Evolutionary conservation across 2,888 invertebrate species (phyloP).

Genomic region (Rhodophaea formosa): DNA sequence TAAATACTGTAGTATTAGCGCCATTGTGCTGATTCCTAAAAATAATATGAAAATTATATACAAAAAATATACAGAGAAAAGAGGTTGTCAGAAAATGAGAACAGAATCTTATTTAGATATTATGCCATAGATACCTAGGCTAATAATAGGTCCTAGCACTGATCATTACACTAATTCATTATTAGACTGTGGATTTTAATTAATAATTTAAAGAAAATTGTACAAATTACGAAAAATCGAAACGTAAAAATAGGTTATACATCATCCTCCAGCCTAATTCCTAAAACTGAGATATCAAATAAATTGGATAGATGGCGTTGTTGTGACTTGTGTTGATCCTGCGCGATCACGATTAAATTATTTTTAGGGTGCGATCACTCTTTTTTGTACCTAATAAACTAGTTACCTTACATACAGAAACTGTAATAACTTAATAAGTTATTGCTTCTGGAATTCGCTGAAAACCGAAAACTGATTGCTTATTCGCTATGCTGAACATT

Average conservation of each 20-base stretch:
- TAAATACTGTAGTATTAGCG: slow-evolving; percentile 90
- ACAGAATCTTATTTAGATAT: slow-evolving; percentile 9
- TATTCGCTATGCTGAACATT: too few relatives aligned
- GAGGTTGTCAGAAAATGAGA: slow-evolving; percentile 5
- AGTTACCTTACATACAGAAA: too few relatives aligned
- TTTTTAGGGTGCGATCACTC: too few relatives aligned
- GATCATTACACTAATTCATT: slow-evolving; percentile 4
- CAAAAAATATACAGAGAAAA: slow-evolving; percentile 25
- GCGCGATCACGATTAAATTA: too few relatives aligned
- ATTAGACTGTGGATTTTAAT: slow-evolving; percentile 18
- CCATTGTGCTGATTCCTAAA: slow-evolving; percentile 84
- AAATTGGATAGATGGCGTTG: slow-evolving; percentile 24
- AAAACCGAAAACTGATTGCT: too few relatives aligned
- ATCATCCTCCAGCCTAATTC: slow-evolving; percentile 20
- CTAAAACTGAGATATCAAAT: slow-evolving; percentile 21
- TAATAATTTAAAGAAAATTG: not conserved
- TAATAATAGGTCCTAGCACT: not conserved
- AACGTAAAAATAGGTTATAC: slow-evolving; percentile 27
- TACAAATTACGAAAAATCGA: slow-evolving; percentile 21
- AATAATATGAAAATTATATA: slow-evolving; percentile 36
- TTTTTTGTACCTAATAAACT: too few relatives aligned
- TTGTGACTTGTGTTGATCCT: too few relatives aligned
- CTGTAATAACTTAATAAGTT: too few relatives aligned
- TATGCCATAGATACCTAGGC: slow-evolving; percentile 3
- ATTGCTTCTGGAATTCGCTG: too few relatives aligned